phyloP scores from a whole-genome alignment of 2,113 vertebrate species.

The Misgurnus anguillicaudatus region DNA sequence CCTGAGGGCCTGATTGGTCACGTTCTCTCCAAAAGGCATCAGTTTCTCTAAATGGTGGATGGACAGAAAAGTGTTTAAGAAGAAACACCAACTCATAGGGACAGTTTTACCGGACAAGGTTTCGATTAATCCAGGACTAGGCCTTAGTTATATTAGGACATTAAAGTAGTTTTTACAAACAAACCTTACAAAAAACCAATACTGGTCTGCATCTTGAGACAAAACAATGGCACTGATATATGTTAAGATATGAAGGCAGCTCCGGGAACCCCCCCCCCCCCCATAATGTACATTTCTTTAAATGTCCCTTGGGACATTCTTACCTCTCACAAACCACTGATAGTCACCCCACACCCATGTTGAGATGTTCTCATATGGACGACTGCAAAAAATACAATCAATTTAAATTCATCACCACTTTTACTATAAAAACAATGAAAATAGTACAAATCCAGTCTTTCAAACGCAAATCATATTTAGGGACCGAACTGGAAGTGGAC shows the following conservation, averaged over 20 bases:
- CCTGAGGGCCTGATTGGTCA: conserved; percentile 58
- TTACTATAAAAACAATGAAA: too few relatives aligned
- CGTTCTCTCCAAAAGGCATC: conserved; percentile 58
- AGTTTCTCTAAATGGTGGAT: conserved; percentile 65
- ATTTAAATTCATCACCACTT: not conserved
- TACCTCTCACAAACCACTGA: conserved; percentile 75
- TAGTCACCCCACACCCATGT: conserved; percentile 75
- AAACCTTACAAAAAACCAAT: too few relatives aligned
- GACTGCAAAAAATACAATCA: conserved; percentile 56
- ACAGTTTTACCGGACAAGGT: too few relatives aligned
- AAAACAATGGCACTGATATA: too few relatives aligned
- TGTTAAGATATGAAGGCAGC: too few relatives aligned
- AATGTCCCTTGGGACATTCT: not conserved
- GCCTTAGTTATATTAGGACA: too few relatives aligned
- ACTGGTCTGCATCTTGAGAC: too few relatives aligned
- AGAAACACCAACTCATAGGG: not conserved
- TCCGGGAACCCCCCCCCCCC: too few relatives aligned
- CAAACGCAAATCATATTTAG: too few relatives aligned
- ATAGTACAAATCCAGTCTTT: too few relatives aligned
- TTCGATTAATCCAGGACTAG: too few relatives aligned
- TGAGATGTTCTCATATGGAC: conserved; percentile 69
- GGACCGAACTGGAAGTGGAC: not conserved
- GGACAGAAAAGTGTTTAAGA: not conserved
- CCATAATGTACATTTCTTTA: not conserved
- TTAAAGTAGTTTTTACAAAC: too few relatives aligned